Base-by-base conservation (phyloP, 1,140 invertebrate species). In the Eumaeus atala region DNA sequence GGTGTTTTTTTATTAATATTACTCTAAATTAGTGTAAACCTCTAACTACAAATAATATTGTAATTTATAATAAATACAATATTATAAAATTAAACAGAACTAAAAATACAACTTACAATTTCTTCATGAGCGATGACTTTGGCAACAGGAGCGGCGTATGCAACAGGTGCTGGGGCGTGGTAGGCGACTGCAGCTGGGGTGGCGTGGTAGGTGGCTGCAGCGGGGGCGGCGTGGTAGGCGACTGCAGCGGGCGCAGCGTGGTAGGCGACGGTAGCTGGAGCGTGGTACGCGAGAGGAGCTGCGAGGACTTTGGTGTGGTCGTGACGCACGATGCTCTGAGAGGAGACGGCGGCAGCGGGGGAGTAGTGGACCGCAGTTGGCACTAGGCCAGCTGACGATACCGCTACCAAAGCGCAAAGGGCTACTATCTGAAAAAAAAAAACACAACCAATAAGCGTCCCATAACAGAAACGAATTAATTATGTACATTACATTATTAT, bases 371-470 rank as follows among this genome's bases (percentile, higher is more conserved):
- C 61, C 10, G 58, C 54, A 42, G 59, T 63, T 21, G 67, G 58
- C 48, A 76, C 48, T 5, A 74, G 67, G 35, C 76, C 74, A 36
- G 71, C 77, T 18, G 70, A 69, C 42, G 64, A 59, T 34, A 72
- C 68, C 9, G 72, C 73, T 54, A 70, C 66, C 28, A 74, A 44
- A 38, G 70, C 69, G 58, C 64, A 74, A 12, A 76, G 51, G 42
- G 62, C 55, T 54, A 77, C 58, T 0, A 77, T 36, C 77, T 80
- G 62, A 12, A 70, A 77, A 38, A n/a, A n/a, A n/a, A n/a, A n/a
- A n/a, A n/a, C n/a, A n/a, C n/a, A n/a, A n/a, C n/a, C n/a, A n/a
- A n/a, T n/a, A n/a, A n/a, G n/a, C n/a, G n/a, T n/a, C n/a, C n/a
- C n/a, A n/a, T n/a, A n/a, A n/a, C n/a, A n/a, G n/a, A n/a, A n/a